Conservation (phyloP, 2,113 vertebrate genomes). For the Eulemur rufifrons region DNA sequence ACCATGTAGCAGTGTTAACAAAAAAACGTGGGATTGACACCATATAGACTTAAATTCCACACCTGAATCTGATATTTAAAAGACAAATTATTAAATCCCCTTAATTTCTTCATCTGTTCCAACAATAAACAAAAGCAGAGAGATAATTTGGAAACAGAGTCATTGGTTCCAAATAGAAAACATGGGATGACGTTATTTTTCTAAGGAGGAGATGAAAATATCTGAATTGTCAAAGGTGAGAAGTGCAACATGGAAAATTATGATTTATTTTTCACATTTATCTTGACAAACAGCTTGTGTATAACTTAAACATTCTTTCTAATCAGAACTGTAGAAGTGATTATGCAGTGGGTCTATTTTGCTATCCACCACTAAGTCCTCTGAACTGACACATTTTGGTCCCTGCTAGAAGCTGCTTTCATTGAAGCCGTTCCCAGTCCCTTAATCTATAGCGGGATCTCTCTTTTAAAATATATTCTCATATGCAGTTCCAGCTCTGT, state of each 20-base stretch:
- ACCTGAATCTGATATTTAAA: neutral
- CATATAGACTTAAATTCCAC: neutral
- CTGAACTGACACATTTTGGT: neutral
- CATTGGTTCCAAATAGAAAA: neutral
- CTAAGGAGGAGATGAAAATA: neutral
- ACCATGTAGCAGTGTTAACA: neutral
- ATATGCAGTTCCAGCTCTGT: neutral
- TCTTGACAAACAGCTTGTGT: neutral
- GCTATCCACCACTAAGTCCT: neutral
- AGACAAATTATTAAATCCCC: neutral
- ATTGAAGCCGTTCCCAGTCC: neutral
- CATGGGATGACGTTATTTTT: neutral
- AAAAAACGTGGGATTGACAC: neutral
- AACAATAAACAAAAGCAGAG: neutral
- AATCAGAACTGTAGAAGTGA: neutral
- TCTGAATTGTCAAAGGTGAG: neutral
- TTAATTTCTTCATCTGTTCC: neutral
- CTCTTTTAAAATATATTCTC: neutral
- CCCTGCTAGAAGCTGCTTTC: neutral
- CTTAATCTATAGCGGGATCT: neutral
- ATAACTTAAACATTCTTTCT: neutral
- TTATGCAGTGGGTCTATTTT: neutral
- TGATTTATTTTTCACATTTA: neutral
- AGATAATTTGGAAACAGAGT: neutral
- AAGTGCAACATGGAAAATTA: neutral